Conservation (phyloP, 2,113 vertebrate species). For the Rostratula benghalensis region DNA sequence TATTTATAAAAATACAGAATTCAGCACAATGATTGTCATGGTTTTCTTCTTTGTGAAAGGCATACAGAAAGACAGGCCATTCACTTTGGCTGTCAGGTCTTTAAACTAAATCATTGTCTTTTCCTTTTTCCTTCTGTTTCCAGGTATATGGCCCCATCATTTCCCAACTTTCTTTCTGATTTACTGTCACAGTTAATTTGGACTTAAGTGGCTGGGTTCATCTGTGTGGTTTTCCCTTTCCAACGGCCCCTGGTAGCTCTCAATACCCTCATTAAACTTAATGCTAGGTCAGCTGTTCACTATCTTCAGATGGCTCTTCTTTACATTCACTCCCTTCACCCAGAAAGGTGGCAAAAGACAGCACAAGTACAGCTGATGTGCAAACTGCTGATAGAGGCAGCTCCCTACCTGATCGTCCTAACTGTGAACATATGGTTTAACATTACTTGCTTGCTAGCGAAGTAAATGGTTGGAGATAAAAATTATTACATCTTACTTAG, state of each 20-base stretch:
- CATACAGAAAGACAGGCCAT: not conserved
- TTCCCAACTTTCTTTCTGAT: not conserved
- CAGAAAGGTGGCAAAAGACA: not conserved
- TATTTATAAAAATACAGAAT: not conserved
- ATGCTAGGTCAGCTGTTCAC: not conserved
- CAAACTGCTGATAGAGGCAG: not conserved
- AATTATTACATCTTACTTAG: not conserved
- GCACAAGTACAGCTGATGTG: not conserved
- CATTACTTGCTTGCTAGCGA: not conserved
- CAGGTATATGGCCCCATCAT: not conserved
- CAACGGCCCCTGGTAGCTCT: not conserved
- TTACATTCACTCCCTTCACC: not conserved
- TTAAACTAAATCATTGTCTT: not conserved
- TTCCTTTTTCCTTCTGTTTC: not conserved
- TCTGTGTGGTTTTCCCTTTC: not conserved
- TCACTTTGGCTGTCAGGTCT: not conserved
- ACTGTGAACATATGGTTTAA: not conserved
- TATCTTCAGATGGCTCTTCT: not conserved
- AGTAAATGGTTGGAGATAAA: not conserved
- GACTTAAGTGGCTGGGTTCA: not conserved
- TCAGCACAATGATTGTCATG: not conserved
- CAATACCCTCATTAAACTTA: not conserved
- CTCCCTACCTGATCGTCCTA: not conserved
- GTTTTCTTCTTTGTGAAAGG: not conserved
- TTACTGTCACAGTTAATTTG: not conserved